phyloP scores from a whole-genome alignment of 2,888 invertebrate genomes.

The Amphipoea oculea region DNA sequence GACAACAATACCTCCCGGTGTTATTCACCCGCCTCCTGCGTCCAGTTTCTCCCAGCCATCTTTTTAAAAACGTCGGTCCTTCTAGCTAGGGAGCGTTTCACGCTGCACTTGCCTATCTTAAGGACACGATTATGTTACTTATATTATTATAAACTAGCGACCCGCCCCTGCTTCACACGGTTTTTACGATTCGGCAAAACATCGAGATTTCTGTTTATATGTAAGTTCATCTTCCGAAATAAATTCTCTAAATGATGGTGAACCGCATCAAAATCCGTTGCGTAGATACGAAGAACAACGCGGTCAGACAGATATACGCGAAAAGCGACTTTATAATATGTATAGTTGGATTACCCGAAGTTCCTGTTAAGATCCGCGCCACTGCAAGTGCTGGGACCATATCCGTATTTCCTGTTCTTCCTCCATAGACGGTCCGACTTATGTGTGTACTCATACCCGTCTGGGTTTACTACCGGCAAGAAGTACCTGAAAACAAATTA shows the following conservation, averaged over 20 bases:
- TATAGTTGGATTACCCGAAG: slow-evolving; percentile 90
- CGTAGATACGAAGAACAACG: no score
- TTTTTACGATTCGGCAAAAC: neutral
- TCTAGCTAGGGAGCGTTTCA: no score
- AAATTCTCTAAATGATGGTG: neutral
- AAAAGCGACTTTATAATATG: neutral
- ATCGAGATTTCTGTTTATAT: neutral
- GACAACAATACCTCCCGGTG: neutral
- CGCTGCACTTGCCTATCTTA: neutral
- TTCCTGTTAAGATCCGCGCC: slow-evolving; percentile 97
- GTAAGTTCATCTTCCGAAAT: neutral
- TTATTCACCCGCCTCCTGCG: neutral
- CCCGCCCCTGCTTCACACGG: neutral
- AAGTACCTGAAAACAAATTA: slow-evolving; percentile 89
- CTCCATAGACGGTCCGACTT: slow-evolving; percentile 95
- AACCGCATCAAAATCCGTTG: neutral
- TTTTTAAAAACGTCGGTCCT: neutral
- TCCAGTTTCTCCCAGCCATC: neutral
- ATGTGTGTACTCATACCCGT: slow-evolving; percentile 97
- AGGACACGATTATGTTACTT: neutral
- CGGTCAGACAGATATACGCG: neutral
- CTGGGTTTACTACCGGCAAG: slow-evolving; percentile 94
- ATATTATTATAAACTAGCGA: neutral
- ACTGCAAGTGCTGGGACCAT: slow-evolving; percentile 90
- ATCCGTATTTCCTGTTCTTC: slow-evolving; percentile 92